Evolutionary conservation across 2,888 invertebrate genomes (phyloP).

Genomic region (Phytoseiulus persimilis): DNA sequence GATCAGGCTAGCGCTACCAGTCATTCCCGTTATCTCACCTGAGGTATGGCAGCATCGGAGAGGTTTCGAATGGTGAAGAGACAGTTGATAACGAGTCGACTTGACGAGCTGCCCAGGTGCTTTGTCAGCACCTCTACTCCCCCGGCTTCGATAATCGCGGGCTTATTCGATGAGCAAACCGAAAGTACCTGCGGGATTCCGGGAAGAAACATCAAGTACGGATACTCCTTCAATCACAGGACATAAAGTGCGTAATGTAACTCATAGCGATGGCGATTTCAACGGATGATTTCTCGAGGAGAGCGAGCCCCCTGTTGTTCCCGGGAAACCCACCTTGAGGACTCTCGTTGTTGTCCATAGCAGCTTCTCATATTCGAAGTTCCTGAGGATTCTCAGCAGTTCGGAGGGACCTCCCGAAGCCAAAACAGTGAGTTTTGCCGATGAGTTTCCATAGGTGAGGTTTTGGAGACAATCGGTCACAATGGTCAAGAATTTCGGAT

Average conservation of each 20-base stretch:
- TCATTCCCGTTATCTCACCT: constrained; percentile 49
- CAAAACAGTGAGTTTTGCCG: constrained; percentile 68
- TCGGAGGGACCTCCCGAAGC: constrained; percentile 89
- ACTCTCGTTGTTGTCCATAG: constrained; percentile 99
- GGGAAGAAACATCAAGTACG: no score
- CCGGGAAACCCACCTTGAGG: constrained; percentile 59
- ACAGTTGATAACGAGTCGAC: constrained; percentile 88
- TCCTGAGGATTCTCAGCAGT: constrained; percentile 89
- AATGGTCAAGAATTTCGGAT: constrained; percentile 92
- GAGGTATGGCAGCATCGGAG: constrained; percentile 92
- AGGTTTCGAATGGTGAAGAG: constrained; percentile 93
- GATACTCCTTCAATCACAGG: no score
- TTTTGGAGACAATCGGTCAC: constrained; percentile 97
- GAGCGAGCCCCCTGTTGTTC: not conserved
- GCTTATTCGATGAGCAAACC: constrained; percentile 97
- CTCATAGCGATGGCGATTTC: no score
- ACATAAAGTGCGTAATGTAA: no score
- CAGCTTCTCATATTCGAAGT: constrained; percentile 93
- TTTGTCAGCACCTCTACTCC: constrained; percentile 94
- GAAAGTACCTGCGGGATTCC: constrained; percentile 63
- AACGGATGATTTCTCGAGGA: no score
- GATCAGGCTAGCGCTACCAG: not conserved
- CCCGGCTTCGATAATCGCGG: constrained; percentile 88
- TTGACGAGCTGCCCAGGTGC: constrained; percentile 84
- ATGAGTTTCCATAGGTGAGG: constrained; percentile 91